Conservation (phyloP, 2,888 invertebrate genomes). For the Melipona bicolor region DNA sequence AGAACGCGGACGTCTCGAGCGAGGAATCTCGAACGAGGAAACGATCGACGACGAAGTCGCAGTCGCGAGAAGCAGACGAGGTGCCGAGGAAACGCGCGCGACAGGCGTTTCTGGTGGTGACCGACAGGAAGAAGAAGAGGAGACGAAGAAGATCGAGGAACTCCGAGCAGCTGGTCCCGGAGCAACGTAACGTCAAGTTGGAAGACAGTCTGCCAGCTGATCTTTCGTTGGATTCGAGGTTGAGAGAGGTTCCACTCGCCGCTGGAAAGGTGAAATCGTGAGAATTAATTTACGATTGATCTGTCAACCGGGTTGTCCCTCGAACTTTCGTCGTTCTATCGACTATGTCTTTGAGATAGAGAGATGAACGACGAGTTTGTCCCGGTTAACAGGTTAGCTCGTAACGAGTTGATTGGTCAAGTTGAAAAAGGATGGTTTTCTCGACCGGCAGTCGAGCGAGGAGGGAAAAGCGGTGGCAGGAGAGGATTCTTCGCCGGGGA, state of each 20-base stretch:
- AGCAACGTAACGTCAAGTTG: neutral
- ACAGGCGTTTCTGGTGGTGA: slow-evolving; percentile 58
- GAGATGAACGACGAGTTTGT: neutral
- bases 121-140: slow-evolving; percentile 44
- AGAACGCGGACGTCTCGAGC: neutral
- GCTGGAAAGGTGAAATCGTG: slow-evolving; percentile 37
- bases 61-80: neutral
- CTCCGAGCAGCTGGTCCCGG: neutral
- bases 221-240: slow-evolving; percentile 1
- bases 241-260: neutral
- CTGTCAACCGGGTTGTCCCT: neutral
- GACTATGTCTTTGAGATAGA: neutral
- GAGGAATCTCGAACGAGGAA: slow-evolving; percentile 15
- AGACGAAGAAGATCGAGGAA: slow-evolving; percentile 27
- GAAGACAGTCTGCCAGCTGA: slow-evolving; percentile 9
- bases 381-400: neutral
- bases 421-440: neutral
- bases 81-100: slow-evolving; percentile 52
- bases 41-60: slow-evolving; percentile 4
- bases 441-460: slow-evolving; percentile 16
- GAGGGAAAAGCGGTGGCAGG: slow-evolving; percentile 23
- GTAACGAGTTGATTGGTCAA: neutral
- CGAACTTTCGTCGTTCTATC: neutral
- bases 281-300: neutral
- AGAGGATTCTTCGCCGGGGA: neutral